These are phyloP conservation scores for Drosophila lacertosa DNA, from an alignment of 1,140 invertebrate species.

Conservation along the genomic window DNA sequence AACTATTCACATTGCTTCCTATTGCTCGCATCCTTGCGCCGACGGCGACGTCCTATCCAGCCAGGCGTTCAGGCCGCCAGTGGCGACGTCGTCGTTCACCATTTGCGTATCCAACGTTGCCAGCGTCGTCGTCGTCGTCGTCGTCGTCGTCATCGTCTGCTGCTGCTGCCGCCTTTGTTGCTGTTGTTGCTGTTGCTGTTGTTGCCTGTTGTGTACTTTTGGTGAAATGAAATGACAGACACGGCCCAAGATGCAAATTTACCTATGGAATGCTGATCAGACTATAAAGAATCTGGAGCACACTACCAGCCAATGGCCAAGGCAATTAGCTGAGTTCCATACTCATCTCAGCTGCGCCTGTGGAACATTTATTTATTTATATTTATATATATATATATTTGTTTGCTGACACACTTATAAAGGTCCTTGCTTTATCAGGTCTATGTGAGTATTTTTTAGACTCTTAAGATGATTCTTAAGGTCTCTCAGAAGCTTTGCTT, in stretches of 20 bases:
- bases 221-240: constrained; percentile 81
- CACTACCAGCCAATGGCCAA: constrained; percentile 21
- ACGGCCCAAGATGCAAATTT: constrained; percentile 79
- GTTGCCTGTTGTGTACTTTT: constrained; percentile 63
- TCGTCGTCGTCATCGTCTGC: constrained; percentile 46
- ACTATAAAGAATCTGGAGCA: constrained; percentile 26
- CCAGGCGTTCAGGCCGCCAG: constrained; percentile 68
- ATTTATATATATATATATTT: too few species aligned
- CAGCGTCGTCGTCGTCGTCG: constrained; percentile 43
- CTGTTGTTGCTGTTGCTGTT: constrained; percentile 44
- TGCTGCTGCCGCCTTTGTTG: constrained; percentile 8
- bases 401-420: too few species aligned
- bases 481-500: too few species aligned
- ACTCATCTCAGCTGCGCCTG: too few species aligned
- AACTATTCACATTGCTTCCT: constrained; percentile 73
- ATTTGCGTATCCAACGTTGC: constrained; percentile 35
- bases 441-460: too few species aligned
- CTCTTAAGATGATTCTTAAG: too few species aligned
- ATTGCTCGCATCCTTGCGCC: constrained; percentile 78
- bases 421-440: too few species aligned
- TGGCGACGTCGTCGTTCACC: constrained; percentile 57
- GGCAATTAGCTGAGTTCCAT: neutral
- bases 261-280: constrained; percentile 71
- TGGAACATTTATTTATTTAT: too few species aligned
- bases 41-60: constrained; percentile 49